Base-by-base conservation (phyloP, 2,888 invertebrate genomes). In the Ornithoptera alexandrae region DNA sequence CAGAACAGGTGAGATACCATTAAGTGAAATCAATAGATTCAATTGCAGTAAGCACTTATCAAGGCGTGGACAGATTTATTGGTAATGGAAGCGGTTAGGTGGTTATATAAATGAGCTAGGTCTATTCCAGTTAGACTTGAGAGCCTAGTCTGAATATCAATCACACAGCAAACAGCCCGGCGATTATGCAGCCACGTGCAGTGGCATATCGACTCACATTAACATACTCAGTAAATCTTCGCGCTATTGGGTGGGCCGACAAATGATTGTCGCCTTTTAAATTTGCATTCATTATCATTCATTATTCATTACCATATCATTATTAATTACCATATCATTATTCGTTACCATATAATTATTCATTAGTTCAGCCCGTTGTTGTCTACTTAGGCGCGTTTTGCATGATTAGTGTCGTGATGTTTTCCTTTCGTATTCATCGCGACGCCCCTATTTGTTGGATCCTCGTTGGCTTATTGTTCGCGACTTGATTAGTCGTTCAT, bases 221-320 rank as follows among this genome's bases (percentile, higher is more conserved):
- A 84, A 77, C 88, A 88, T 89, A 84, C 83, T 77, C 80, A 75
- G 80, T 82, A 82, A 86, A 87, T 88, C 85, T 83, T 77, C 71
- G 70, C 78, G 78, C 81, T 78, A 86, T 85, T 89, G 90, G 89
- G 88, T 88, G 89, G 88, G 79, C 87, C 84, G 83, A 84, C 87
- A 84, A 84, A 84, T 88, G 86, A 88, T 90, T 90, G 90, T 90
- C 91, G 89, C 89, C 88, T 88, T 88, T 87, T 89, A 89, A 87
- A 90, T 91, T 91, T 90, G 86, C 91, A 90, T 91, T 80, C 80
- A 88, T 92, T 90, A 86, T 77, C 86, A 86, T 89, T 77, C 77
- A 76, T 80, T 75, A 74, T 74, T 74, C 75, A 76, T 76, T 74
- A 73, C 74, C 73, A 69, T 73, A 72, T 74, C 74, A 76, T 82